These are phyloP conservation scores for Acleris sparsana DNA, from an alignment of 2,888 invertebrate species.

Conservation along the genomic window DNA sequence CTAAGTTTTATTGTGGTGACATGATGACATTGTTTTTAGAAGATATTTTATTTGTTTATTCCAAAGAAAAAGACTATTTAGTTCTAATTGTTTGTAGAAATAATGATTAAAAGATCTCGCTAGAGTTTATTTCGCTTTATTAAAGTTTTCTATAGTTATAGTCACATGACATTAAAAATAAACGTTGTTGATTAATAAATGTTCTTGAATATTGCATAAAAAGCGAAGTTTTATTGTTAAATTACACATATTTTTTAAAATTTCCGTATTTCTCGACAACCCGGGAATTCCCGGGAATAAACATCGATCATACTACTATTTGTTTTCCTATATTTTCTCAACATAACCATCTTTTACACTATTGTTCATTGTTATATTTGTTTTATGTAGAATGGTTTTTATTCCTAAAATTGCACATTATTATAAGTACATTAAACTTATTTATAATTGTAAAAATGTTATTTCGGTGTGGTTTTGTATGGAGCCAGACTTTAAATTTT, in stretches of 20 bases:
- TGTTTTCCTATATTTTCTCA: no score
- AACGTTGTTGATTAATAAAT: conserved; percentile 10
- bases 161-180: conserved; percentile 7
- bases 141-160: conserved; percentile 9
- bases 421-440: no score
- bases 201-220: conserved; percentile 2
- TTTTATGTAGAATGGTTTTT: no score
- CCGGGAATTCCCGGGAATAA: conserved; percentile 1
- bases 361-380: no score
- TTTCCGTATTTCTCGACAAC: neutral
- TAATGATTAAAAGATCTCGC: conserved; percentile 10
- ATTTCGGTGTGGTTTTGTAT: no score
- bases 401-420: no score
- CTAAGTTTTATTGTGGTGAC: conserved; percentile 18
- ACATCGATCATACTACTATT: no score
- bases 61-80: conserved; percentile 1
- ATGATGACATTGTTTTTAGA: conserved; percentile 14
- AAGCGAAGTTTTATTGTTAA: conserved; percentile 1
- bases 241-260: conserved; percentile 1
- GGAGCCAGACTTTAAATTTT: no score
- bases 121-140: conserved; percentile 11
- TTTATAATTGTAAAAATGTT: no score
- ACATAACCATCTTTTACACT: no score
- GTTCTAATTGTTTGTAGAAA: conserved; percentile 1
- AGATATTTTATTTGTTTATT: conserved; percentile 1